Conservation (phyloP, 2,888 invertebrate genomes). For the Hypena proboscidalis region DNA sequence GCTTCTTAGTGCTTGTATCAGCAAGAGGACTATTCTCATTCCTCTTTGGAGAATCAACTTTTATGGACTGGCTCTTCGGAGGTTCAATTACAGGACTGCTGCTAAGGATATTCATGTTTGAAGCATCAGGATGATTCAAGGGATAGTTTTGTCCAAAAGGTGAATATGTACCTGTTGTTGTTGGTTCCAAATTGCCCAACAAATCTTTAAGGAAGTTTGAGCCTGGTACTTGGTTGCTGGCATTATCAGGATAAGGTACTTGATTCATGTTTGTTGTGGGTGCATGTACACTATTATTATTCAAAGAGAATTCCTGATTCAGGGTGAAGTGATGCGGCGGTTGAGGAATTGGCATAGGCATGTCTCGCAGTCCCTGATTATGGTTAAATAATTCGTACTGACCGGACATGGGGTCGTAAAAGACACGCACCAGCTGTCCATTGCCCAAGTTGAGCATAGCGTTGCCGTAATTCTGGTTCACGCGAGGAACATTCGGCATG, state of each 20-base stretch:
- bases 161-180: conserved; percentile 89
- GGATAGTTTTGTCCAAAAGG: conserved; percentile 88
- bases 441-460: conserved; percentile 79
- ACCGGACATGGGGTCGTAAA: conserved; percentile 77
- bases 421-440: conserved; percentile 74
- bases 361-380: conserved; percentile 68
- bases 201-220: conserved; percentile 89
- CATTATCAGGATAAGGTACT: conserved; percentile 60
- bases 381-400: conserved; percentile 80
- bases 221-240: conserved; percentile 60
- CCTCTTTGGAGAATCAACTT: conserved; percentile 71
- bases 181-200: conserved; percentile 90
- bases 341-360: conserved; percentile 64
- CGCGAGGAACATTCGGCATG: conserved; percentile 58
- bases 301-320: conserved; percentile 72
- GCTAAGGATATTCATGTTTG: conserved; percentile 63
- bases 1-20: conserved; percentile 86
- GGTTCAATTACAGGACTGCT: conserved; percentile 61
- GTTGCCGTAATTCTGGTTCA: conserved; percentile 73
- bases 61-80: conserved; percentile 55
- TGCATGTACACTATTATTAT: conserved; percentile 60
- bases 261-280: conserved; percentile 53
- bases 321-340: conserved; percentile 68
- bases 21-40: conserved; percentile 79
- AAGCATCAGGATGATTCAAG: conserved; percentile 78